Evolutionary conservation across 2,797 vertebrate species (phyloP).

Genomic region (Cercopithecus mitis): DNA sequence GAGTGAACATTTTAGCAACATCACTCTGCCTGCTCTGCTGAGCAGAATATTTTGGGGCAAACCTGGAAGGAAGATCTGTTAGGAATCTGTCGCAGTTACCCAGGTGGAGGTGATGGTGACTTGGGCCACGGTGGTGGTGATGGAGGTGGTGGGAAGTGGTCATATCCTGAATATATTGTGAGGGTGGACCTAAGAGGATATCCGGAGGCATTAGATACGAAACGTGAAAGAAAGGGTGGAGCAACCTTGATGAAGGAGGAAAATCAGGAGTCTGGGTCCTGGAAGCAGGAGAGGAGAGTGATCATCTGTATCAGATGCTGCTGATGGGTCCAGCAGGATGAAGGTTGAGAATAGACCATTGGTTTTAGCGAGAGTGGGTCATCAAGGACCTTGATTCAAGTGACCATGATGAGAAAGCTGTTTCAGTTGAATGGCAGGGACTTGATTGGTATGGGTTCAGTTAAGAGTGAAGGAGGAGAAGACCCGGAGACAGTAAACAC

Average conservation of each 20-base stretch:
- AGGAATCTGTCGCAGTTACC: not conserved
- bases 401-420: not conserved
- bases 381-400: not conserved
- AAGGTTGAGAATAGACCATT: not conserved
- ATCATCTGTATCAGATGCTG: not conserved
- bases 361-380: not conserved
- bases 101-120: not conserved
- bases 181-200: not conserved
- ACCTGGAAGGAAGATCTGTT: not conserved
- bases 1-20: not conserved
- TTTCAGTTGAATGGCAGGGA: not conserved
- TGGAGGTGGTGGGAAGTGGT: not conserved
- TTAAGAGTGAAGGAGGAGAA: not conserved
- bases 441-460: not conserved
- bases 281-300: not conserved
- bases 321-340: not conserved
- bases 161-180: not conserved
- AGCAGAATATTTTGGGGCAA: not conserved
- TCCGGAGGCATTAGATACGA: not conserved
- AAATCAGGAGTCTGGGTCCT: not conserved
- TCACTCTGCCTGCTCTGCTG: not conserved
- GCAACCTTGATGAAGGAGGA: not conserved
- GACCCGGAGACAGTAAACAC: not conserved
- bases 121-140: not conserved
- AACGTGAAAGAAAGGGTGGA: not conserved